phyloP scores from a whole-genome alignment of 1,140 invertebrate species.

The Anoplophora glabripennis region DNA sequence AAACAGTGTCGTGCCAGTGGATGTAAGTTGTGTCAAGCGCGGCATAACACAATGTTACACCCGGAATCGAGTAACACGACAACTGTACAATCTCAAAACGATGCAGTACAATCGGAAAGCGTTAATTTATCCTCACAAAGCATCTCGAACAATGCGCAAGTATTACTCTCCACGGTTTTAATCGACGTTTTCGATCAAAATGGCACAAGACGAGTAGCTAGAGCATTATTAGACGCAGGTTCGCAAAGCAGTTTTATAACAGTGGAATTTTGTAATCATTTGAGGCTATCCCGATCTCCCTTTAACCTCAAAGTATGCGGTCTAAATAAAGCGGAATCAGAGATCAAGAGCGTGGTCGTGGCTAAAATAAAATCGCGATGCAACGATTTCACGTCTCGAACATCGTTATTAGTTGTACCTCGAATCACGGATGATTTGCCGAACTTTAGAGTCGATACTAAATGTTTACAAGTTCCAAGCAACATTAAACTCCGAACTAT shows the following conservation, averaged over 20 bases:
- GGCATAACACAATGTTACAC: background rate
- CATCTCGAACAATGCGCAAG: background rate
- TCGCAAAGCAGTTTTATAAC: conserved; percentile 18
- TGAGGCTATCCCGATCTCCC: background rate
- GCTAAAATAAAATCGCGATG: conserved; percentile 1
- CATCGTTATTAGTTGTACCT: conserved; percentile 7
- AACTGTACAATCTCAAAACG: background rate
- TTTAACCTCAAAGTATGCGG: background rate
- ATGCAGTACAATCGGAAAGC: background rate
- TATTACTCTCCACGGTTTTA: conserved; percentile 7
- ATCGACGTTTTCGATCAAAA: background rate
- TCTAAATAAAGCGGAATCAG: background rate
- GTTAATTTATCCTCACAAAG: background rate
- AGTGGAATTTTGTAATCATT: background rate
- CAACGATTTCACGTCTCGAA: background rate
- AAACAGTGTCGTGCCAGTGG: background rate
- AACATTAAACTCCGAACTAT: background rate
- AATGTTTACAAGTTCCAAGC: background rate
- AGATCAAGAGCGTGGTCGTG: background rate
- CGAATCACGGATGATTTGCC: conserved; percentile 6
- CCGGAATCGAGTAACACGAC: background rate
- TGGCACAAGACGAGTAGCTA: background rate
- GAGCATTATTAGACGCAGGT: conserved; percentile 11
- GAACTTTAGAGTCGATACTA: background rate
- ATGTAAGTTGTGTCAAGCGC: background rate